phyloP scores from a whole-genome alignment of 2,888 invertebrate species.

The Drosophila multiciliata region DNA sequence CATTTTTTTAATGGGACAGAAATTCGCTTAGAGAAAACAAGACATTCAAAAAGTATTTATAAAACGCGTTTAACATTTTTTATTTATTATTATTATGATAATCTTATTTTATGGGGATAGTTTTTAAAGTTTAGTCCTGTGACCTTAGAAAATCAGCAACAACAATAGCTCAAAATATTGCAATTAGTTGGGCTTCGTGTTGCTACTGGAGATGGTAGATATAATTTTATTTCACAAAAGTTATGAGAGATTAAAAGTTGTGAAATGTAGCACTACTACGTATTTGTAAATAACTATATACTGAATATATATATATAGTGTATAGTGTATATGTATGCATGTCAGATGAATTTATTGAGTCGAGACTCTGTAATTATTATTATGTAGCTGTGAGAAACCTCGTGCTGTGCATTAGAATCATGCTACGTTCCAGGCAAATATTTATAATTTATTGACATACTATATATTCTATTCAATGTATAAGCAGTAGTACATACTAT shows the following conservation, averaged over 20 bases:
- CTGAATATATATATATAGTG: not conserved
- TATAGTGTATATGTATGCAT: not conserved
- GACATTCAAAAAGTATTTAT: not conserved
- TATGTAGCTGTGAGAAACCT: constrained; percentile 20
- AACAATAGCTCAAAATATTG: not conserved
- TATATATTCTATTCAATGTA: constrained; percentile 8
- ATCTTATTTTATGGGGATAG: not conserved
- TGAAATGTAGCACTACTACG: not conserved
- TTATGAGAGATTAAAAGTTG: not conserved
- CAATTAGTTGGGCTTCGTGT: no score
- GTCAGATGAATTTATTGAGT: constrained; percentile 23
- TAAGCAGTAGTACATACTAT: constrained; percentile 8
- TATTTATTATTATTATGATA: not conserved
- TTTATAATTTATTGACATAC: constrained; percentile 18
- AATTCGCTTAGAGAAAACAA: not conserved
- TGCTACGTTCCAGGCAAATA: constrained; percentile 15
- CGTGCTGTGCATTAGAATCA: constrained; percentile 40
- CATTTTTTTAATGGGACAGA: not conserved
- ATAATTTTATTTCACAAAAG: not conserved
- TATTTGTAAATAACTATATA: not conserved
- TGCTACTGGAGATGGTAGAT: not conserved
- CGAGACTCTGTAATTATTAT: constrained; percentile 19
- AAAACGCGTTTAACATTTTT: not conserved
- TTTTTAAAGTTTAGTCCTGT: not conserved
- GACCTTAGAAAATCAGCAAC: not conserved